phyloP scores from a whole-genome alignment of 2,888 invertebrate genomes.

The Morpho deidamia region DNA sequence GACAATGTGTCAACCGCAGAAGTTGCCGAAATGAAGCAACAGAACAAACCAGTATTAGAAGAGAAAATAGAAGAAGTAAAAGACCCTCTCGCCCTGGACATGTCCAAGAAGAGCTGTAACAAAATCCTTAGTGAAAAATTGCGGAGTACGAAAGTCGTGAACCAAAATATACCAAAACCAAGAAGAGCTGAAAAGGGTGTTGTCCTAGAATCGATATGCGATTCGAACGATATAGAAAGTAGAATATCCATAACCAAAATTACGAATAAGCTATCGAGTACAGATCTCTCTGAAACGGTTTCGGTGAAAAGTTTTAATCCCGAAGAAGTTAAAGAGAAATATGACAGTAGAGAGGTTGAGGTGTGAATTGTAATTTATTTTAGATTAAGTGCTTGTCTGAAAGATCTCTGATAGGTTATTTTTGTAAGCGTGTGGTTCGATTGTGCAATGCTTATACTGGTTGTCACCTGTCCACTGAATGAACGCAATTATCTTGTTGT shows the following conservation, averaged over 20 bases:
- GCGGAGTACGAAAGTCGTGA: slow-evolving; percentile 45
- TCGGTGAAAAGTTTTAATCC: slow-evolving; percentile 65
- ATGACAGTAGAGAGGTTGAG: slow-evolving; percentile 61
- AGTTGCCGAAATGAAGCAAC: slow-evolving; percentile 88
- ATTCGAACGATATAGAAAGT: slow-evolving; percentile 67
- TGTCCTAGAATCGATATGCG: slow-evolving; percentile 56
- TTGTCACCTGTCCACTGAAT: background rate
- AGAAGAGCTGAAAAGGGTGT: slow-evolving; percentile 61
- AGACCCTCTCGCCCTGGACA: slow-evolving; percentile 62
- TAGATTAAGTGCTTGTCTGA: slow-evolving; percentile 9
- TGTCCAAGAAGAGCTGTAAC: slow-evolving; percentile 63
- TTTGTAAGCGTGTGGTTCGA: slow-evolving; percentile 10
- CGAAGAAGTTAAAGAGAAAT: slow-evolving; percentile 63
- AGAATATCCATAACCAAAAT: slow-evolving; percentile 75
- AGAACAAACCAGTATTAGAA: slow-evolving; percentile 53
- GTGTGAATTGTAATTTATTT: slow-evolving; percentile 42
- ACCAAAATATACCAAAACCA: slow-evolving; percentile 46
- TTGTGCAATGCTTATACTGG: background rate
- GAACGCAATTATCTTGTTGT: no score
- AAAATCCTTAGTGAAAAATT: slow-evolving; percentile 63
- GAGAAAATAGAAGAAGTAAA: slow-evolving; percentile 47
- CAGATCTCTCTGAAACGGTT: slow-evolving; percentile 52
- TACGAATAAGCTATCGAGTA: slow-evolving; percentile 64
- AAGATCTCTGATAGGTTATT: slow-evolving; percentile 21
- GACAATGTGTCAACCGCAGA: slow-evolving; percentile 94